These are phyloP conservation scores for Hyposoter dolosus DNA, from an alignment of 2,888 invertebrate genomes.

Conservation along the genomic window DNA sequence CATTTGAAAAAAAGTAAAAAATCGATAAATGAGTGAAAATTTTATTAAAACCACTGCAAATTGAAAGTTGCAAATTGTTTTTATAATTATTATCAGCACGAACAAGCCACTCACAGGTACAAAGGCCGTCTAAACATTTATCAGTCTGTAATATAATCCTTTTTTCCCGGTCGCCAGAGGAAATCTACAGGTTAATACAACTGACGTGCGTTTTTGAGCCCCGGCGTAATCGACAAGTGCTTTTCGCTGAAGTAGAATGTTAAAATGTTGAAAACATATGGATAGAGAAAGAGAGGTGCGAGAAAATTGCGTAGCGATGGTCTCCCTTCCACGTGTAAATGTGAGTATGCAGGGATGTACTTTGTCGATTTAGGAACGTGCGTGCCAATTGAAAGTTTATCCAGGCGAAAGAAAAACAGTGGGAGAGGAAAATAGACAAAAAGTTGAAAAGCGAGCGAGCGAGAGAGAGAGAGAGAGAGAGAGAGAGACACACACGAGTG, in stretches of 20 bases:
- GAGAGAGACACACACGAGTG: constrained; percentile 61
- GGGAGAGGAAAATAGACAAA: background rate
- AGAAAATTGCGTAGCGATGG: constrained; percentile 57
- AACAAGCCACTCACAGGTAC: background rate
- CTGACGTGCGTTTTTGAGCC: background rate
- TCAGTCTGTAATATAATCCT: background rate
- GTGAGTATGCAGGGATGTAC: constrained; percentile 7
- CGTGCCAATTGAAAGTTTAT: constrained; percentile 45
- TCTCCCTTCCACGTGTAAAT: constrained; percentile 26
- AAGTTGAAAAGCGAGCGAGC: background rate
- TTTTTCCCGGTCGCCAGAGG: background rate
- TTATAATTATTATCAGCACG: background rate
- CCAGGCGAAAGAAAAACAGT: background rate
- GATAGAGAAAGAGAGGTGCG: constrained; percentile 39
- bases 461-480: background rate
- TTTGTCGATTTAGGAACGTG: constrained; percentile 57
- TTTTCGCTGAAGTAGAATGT: constrained; percentile 61
- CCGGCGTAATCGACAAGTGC: constrained; percentile 46
- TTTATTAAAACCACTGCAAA: too few species aligned
- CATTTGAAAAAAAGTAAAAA: too few species aligned
- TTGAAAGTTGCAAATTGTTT: too few species aligned
- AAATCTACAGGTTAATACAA: background rate
- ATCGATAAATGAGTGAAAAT: too few species aligned
- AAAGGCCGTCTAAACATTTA: background rate
- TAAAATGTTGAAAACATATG: constrained; percentile 51